Evolutionary conservation across 2,797 vertebrate species (phyloP).

Genomic region (Hephaestus fuliginosus): DNA sequence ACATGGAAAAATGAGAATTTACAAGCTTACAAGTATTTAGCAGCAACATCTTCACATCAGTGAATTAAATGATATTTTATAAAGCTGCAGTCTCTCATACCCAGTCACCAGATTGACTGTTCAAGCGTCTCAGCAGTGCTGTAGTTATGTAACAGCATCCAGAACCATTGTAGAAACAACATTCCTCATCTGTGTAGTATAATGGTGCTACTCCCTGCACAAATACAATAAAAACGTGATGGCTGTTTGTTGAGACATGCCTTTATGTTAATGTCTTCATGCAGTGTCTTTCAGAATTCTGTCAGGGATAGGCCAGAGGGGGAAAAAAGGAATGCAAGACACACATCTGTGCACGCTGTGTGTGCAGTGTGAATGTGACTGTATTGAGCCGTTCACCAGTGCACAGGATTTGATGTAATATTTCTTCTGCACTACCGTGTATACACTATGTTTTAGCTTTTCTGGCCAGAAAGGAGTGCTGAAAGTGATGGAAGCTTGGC

Average conservation of each 20-base stretch:
- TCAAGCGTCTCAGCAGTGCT: conserved; percentile 15
- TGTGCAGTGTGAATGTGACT: background rate
- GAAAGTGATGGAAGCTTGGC: conserved; percentile 36
- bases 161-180: conserved; percentile 9
- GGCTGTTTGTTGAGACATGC: conserved; percentile 25
- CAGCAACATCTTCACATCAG: background rate
- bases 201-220: conserved; percentile 18
- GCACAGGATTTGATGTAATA: conserved; percentile 18
- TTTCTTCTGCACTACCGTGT: background rate
- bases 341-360: too few relatives aligned
- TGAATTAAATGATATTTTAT: background rate
- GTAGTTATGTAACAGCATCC: conserved; percentile 42
- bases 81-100: background rate
- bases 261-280: background rate
- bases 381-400: conserved; percentile 12
- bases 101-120: background rate
- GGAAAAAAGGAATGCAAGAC: background rate
- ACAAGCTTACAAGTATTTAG: background rate
- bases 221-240: conserved; percentile 8
- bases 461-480: background rate
- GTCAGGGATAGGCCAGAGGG: too few relatives aligned
- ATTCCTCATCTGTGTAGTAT: conserved; percentile 3
- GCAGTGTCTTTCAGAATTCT: background rate
- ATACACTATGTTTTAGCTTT: background rate
- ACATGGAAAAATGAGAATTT: background rate